phyloP scores from a whole-genome alignment of 2,888 invertebrate species.

The Pherbina coryleti region DNA sequence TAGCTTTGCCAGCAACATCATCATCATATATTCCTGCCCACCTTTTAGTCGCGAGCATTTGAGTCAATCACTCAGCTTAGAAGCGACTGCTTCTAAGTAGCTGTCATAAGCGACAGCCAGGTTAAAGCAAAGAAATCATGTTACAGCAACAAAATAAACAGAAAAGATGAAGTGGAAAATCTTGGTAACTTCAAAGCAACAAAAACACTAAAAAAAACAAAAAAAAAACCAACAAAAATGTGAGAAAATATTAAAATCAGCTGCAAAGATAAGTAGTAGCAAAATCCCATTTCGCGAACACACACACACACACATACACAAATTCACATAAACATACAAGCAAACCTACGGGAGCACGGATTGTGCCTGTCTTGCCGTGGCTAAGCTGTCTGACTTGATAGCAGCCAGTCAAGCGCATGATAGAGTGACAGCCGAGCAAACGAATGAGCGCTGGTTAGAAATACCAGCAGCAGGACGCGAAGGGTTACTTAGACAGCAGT shows the following conservation, averaged over 20 bases:
- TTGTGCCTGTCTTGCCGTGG: no score
- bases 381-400: neutral
- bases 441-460: neutral
- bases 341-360: neutral
- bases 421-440: neutral
- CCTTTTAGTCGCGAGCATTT: neutral
- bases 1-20: neutral
- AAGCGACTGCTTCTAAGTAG: constrained; percentile 15
- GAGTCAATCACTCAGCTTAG: constrained; percentile 22
- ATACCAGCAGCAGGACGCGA: neutral
- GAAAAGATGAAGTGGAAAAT: neutral
- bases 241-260: constrained; percentile 22
- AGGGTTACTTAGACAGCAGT: neutral
- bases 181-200: neutral
- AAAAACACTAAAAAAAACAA: neutral
- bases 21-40: neutral
- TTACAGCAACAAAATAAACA: constrained; percentile 2
- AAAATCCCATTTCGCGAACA: constrained; percentile 1
- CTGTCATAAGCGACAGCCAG: constrained; percentile 17
- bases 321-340: neutral
- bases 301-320: neutral
- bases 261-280: constrained; percentile 7
- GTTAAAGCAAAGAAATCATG: constrained; percentile 4
- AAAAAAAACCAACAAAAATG: neutral
- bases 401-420: constrained; percentile 14